Conservation (phyloP, 2,797 vertebrate genomes). For the Fundulus diaphanus region DNA sequence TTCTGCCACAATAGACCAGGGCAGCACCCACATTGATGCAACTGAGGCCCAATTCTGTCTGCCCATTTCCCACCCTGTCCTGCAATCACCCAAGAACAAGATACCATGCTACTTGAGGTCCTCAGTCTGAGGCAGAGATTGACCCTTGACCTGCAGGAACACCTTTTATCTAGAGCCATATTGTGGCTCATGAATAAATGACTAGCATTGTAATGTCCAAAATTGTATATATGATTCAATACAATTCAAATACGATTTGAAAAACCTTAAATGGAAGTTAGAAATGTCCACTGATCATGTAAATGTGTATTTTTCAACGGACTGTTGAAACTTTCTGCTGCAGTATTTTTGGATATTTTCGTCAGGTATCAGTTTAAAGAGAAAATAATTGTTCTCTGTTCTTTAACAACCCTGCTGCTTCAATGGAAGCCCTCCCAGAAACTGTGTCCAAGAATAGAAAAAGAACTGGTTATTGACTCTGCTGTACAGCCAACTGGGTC, state of each 20-base stretch:
- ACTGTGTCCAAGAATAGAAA: conserved; percentile 72
- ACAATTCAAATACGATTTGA: background rate
- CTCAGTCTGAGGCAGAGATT: background rate
- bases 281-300: background rate
- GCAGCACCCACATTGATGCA: background rate
- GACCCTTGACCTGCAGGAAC: background rate
- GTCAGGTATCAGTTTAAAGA: background rate
- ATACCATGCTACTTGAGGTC: background rate
- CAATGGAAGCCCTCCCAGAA: conserved; percentile 63
- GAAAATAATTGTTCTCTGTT: conserved; percentile 36
- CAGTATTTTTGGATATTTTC: background rate
- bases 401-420: conserved; percentile 56
- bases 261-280: background rate
- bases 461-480: conserved; percentile 77
- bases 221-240: background rate
- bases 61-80: background rate
- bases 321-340: background rate
- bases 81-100: background rate
- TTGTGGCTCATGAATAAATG: background rate
- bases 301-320: background rate
- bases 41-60: background rate
- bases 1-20: background rate
- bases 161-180: background rate
- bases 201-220: background rate
- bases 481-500: conserved; percentile 72